Base-by-base conservation (phyloP, 2,113 vertebrate species). In the Dromas ardeola region DNA sequence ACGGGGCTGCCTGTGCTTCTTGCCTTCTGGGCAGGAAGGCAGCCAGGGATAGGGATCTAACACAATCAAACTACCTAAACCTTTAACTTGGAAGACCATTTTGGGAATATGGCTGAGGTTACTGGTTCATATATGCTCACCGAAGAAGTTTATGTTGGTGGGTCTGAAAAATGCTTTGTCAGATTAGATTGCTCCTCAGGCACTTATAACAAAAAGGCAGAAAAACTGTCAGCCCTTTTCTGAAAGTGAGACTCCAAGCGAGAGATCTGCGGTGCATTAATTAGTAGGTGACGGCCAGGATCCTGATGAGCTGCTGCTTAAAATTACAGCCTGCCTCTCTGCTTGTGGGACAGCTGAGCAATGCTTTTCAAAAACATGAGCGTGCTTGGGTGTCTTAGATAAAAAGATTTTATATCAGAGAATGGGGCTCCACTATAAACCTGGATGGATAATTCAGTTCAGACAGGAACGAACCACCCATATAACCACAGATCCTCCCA, bases 291-390 rank as follows among this genome's bases (percentile, higher is more conserved):
- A 66, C 0, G 53, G 34, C 81, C 80, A 65, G 72, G 40, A 86
- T 70, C 58, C 32, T 93, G 86, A 69, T 65, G 71, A 96, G 43
- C 63, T 67, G 71, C 52, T 94, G 10, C 79, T 71, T 80, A 69
- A 92, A 91, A 96, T 92, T 87, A 86, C 43, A 92, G 79, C 73
- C 72, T 78, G 50, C 50, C 34, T 83, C 43, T 88, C 72, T 89
- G 55, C 52, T 86, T 13, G 30, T 42, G 83, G 88, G 81, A 79
- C 43, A 83, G 72, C 71, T 42, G 43, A 91, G 63, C 56, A 50
- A 58, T 10, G 36, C 53, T 84, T 85, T 89, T 47, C 12, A 69
- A 62, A 66, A 81, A 43, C 63, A 29, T 1, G 2, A 47, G 26
- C 14, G 8, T 7, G 9, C 15, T 23, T 69, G 45, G 26, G 36